Evolutionary conservation across 2,888 invertebrate species (phyloP), one percentile per base, ranked within the genome.

Genomic region (Heliconius hortense): DNA sequence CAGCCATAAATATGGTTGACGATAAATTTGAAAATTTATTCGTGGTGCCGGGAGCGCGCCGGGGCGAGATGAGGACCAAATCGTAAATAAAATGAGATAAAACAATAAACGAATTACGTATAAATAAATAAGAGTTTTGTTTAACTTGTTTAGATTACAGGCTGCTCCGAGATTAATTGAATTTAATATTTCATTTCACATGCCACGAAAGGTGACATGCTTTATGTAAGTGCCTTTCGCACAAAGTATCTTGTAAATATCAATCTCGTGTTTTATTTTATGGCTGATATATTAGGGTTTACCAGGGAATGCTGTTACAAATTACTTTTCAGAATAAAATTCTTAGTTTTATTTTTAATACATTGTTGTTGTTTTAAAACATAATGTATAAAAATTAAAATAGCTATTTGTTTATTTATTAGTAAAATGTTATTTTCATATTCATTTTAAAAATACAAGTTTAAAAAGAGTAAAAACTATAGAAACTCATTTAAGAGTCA

Each of bases 81-180:
- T 89, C 93, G 88, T 94, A 93, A 94, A 94, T 92, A 92, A 89
- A 88, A 84, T 83, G 84, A 93, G 93, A 93, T 93, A 93, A 94
- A 93, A 93, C 93, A 94, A 94, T 94, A 93, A 93, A 93, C 91
- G 92, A 88, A 93, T 93, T 93, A 93, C 89, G 88, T 90, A 89
- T 89, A 91, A 90, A 92, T 92, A 93, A 93, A 93, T 89, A 89
- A 91, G 89, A 91, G 90, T 91, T 93, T 93, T 92, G 93, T 93
- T 86, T 85, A 84, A 84, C 85, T 84, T 88, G 90, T 88, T 90
- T 89, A 89, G 87, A 85, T 84, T 86, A 91, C 81, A 89, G 90
- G 85, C 66, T 89, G 91, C 79, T 85, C 75, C 72, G 24, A 76
- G 78, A 77, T 77, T 79, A 79, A 77, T 79, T 74, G 76, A 60